Base-by-base conservation (phyloP, 2,888 invertebrate genomes). In the Drosophila peninsularis region DNA sequence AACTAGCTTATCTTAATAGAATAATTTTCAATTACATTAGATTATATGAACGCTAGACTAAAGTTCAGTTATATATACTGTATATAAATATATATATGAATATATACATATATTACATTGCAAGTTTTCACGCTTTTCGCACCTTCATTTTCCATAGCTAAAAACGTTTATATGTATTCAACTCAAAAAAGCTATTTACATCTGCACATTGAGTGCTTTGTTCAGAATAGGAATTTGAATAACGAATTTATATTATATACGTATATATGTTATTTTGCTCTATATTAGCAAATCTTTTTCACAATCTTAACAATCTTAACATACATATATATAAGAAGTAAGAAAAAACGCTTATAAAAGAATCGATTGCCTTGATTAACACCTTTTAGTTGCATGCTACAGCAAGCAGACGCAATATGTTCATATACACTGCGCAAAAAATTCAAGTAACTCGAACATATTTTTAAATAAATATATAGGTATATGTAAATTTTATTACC, bases 311-410 rank as follows among this genome's bases (percentile, higher is more conserved):
- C 60, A 75, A 75, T 71, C 76, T 65, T 4, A 24, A 24, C 62
- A 41, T 7, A 24, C 13, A 61, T 36, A 42, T 21, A 3, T 21
- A 21, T 19, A 21, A 4, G 21, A 21, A 13, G 7, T 11, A 30
- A 44, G 9, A 37, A 30, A 30, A 24, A 27, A 45, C 17, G 47
- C 37, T 49, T 64, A 56, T 58, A 63, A 78, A 53, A 53, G 24
- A 67, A 79, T 80, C 83, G 76, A 82, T 82, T 82, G 54, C 55
- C 56, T 67, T 47, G 53, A 61, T 49, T 74, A 65, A 49, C 80
- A 85, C 80, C 62, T 82, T 63, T 66, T 61, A 67, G 60, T 34
- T 62, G 58, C 50, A 73, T 45, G 62, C 56, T 53, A 63, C 71
- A 57, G 37, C 36, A 50, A 55, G 37, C 27, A 64, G 37, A 53